Base-by-base conservation (phyloP, 2,888 invertebrate genomes). In the Dendrolimus pini region DNA sequence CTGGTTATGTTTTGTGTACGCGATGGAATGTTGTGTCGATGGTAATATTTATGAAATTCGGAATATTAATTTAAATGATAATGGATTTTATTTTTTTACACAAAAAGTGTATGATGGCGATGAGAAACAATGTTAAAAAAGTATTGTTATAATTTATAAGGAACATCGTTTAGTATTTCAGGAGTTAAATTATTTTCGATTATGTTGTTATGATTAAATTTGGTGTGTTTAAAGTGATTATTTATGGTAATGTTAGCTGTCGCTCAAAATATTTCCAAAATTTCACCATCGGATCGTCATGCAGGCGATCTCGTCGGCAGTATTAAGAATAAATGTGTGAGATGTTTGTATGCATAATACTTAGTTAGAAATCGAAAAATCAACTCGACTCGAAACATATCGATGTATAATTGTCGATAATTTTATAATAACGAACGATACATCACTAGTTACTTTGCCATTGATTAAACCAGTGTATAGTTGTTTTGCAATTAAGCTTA, bases 251-350 rank as follows among this genome's bases (percentile, higher is more conserved):
- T 42, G 60, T 62, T 64, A 62, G 61, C 65, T 67, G 72, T 70
- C 69, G 67, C 66, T 67, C 70, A 68, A 65, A 70, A 70, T 72
- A 66, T 72, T 67, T 61, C 64, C 67, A 65, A 69, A 74, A 69
- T 61, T 68, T 70, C 69, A 63, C 66, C 73, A 71, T 68, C 66
- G 67, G 70, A 66, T 74, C 69, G 71, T 68, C 65, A 54, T 54
- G 64, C 59, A 47, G 59, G 65, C 76, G 80, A 75, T 74, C 73
- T 75, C 72, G 77, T 75, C 75, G 85, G 82, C 87, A 89, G 89
- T 89, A 89, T 89, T 89, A 89, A 75, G 69, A 70, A 60, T 62
- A 68, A 67, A 70, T 74, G 78, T 83, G 80, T 78, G 78, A 72
- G 68, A 71, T 47, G 74, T 73, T 79, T 81, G 80, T 77, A 74